Evolutionary conservation across 1,140 invertebrate species (phyloP), one percentile per base, ranked within the genome.

Genomic region (Ylistrum balloti): DNA sequence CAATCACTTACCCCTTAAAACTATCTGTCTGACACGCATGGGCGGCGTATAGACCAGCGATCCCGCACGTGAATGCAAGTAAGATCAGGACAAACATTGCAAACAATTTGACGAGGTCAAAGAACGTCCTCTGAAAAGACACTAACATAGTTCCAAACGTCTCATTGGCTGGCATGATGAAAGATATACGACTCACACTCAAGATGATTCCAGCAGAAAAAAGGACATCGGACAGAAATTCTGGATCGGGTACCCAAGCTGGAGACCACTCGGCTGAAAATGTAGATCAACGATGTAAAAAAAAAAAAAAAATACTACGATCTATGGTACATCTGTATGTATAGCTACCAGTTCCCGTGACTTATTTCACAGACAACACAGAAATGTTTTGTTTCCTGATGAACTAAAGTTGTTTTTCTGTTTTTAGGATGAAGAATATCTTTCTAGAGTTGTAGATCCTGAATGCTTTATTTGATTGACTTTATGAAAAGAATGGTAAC

Each of bases 121-220:
- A 89, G 22, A 93, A 91, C 32, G 92, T 93, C n/a, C 93, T 86
- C 35, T 91, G 89, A 91, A 94, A 94, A 17, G 94, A 95, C 28
- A 95, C 94, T 17, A 95, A 88, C 92, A 95, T 94, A 0, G 93
- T 94, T 38, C 94, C 94, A n/a, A 95, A 92, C 17, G 93, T 92
- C 86, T 95, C 94, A 87, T 95, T 95, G 87, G 93, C 93, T 5
- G 94, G 94, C 94, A 95, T 95, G 56, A 95, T 93, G 88, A 95
- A 95, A 15, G 94, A 93, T 86, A 95, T 93, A 28, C 94, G 88
- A 32, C 90, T 90, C 22, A 95, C 90, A 34, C 92, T 93, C 48
- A 95, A 88, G 33, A 95, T 92, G 34, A 93, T 94, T 2, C 93
- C 94, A 28, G 93, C 86, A 33, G 93, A 93, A 88, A 95, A 95